Conservation (phyloP, 1,140 invertebrate genomes). For the honey bee (Apis mellifera) region Amel_HAv3.1 CM009941.2:11986001-11986500, state of each 20-base stretch:
- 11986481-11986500: not conserved
- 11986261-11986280: not conserved
- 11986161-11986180: too few species aligned
- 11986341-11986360: slow-evolving; percentile 19
- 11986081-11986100: too few species aligned
- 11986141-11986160: too few species aligned
- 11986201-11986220: too few species aligned
- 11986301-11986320: slow-evolving; percentile 34
- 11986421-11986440: slow-evolving; percentile 13
- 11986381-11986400: slow-evolving; percentile 42
- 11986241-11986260: not conserved
- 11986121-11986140: too few species aligned
- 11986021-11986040: too few species aligned
- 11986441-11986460: slow-evolving; percentile 14
- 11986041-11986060: too few species aligned
- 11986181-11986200: too few species aligned
- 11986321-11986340: slow-evolving; percentile 44
- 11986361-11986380: slow-evolving; percentile 55
- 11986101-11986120: too few species aligned
- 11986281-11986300: not conserved
- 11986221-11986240: too few species aligned
- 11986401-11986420: slow-evolving; percentile 16
- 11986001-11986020: too few species aligned
- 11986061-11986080: too few species aligned
- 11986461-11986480: slow-evolving; percentile 15